Evolutionary conservation across 2,797 vertebrate genomes (phyloP).

Genomic region (Zenarchopterus dispar): DNA sequence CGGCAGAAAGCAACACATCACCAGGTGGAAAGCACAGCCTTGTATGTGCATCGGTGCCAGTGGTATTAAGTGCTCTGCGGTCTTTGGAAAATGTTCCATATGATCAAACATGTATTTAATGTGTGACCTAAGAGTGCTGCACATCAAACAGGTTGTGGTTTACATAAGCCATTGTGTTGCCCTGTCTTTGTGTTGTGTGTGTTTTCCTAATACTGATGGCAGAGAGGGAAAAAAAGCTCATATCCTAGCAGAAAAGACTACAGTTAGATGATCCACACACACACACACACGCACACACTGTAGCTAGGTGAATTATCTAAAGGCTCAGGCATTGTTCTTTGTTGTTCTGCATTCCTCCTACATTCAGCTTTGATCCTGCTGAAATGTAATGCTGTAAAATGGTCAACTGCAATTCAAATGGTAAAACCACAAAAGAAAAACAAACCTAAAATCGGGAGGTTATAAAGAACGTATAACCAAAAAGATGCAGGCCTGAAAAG

Average conservation of each 20-base stretch:
- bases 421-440: constrained; percentile 55
- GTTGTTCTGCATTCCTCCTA: constrained; percentile 29
- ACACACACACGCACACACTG: constrained; percentile 64
- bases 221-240: constrained; percentile 39
- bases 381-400: constrained; percentile 62
- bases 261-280: constrained; percentile 77
- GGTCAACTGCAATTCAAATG: constrained; percentile 64
- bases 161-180: constrained; percentile 42
- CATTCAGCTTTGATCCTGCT: constrained; percentile 67
- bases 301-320: constrained; percentile 80
- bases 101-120: constrained; percentile 67
- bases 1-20: constrained; percentile 80
- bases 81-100: constrained; percentile 57
- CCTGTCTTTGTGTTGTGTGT: constrained; percentile 2
- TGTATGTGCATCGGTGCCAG: constrained; percentile 50
- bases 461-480: constrained; percentile 83
- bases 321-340: constrained; percentile 49
- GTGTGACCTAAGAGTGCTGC: constrained; percentile 53
- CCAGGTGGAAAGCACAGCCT: constrained; percentile 71
- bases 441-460: constrained; percentile 70
- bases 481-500: constrained; percentile 72
- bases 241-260: constrained; percentile 75
- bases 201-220: constrained; percentile 57
- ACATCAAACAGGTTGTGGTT: constrained; percentile 44
- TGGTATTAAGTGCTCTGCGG: constrained; percentile 46